Evolutionary conservation across 2,888 invertebrate genomes (phyloP).

Genomic region (Apamea crenata): DNA sequence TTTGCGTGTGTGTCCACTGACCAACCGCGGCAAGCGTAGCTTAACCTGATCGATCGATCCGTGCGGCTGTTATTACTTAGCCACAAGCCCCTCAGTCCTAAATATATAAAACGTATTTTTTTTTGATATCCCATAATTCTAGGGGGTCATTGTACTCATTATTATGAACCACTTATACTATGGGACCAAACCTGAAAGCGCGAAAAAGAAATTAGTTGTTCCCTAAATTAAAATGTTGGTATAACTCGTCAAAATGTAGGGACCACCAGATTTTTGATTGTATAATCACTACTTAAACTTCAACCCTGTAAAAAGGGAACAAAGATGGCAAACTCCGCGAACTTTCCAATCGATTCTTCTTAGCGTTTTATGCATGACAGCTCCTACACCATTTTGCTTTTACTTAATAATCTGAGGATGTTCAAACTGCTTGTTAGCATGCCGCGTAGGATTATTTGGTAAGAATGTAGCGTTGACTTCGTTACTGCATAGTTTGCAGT

Average conservation of each 20-base stretch:
- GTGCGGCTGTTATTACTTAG: no score
- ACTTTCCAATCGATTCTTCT: slow-evolving; percentile 41
- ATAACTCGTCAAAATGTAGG: no score
- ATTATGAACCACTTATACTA: no score
- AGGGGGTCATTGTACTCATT: no score
- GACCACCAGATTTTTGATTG: no score
- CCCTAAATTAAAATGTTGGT: no score
- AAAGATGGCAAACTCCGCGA: slow-evolving; percentile 1
- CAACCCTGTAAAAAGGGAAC: slow-evolving; percentile 10
- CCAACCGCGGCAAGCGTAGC: background rate
- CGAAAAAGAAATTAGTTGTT: no score
- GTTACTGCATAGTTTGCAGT: slow-evolving; percentile 52
- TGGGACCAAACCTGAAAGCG: no score
- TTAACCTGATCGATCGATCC: background rate
- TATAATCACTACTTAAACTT: background rate
- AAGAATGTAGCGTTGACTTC: slow-evolving; percentile 52
- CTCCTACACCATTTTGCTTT: slow-evolving; percentile 27
- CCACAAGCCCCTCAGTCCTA: no score
- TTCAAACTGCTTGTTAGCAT: slow-evolving; percentile 32
- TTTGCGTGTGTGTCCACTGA: background rate
- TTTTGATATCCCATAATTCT: no score
- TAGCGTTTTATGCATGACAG: slow-evolving; percentile 41
- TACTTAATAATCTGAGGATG: slow-evolving; percentile 31
- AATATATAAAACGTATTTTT: no score
- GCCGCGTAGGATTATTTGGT: slow-evolving; percentile 22